A percentile compares a stretch with the other conserved stretches of the same genome.
Conservation (phyloP, 2,113 vertebrate genomes). For the Naja naja region DNA sequence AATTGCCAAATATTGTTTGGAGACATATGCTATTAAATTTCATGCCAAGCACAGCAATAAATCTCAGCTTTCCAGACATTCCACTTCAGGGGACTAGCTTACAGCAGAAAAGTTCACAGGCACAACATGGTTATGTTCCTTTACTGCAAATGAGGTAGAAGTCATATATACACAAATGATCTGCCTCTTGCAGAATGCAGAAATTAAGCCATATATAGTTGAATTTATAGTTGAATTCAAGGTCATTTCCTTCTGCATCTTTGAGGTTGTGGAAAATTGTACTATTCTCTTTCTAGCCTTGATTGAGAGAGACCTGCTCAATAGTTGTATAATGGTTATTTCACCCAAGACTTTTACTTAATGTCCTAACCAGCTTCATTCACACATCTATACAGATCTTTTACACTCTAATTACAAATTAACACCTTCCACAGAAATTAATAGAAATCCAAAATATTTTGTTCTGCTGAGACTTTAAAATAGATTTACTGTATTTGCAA, state of each 20-base stretch:
- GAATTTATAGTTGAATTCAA: fast-evolving
- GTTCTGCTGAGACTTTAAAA: not conserved
- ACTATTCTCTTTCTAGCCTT: not conserved
- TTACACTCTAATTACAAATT: not conserved
- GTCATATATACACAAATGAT: not conserved
- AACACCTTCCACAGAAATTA: constrained; percentile 8
- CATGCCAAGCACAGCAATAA: not conserved
- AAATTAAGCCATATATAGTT: not conserved
- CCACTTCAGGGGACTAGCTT: not conserved
- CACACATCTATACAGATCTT: not conserved
- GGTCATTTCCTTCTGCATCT: not conserved
- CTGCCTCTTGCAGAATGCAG: not conserved
- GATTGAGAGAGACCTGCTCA: not conserved
- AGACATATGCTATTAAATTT: not conserved
- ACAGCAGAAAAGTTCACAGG: not conserved
- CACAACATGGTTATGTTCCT: not conserved
- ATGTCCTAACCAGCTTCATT: not conserved
- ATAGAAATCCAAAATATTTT: not conserved
- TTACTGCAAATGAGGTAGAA: not conserved
- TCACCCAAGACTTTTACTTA: not conserved
- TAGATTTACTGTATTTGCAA: not conserved
- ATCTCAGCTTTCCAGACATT: not conserved
- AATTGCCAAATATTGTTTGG: not conserved
- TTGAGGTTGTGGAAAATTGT: not conserved
- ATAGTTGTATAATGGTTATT: not conserved